Conservation (phyloP, 2,888 invertebrate species). For the Metalampra italica region DNA sequence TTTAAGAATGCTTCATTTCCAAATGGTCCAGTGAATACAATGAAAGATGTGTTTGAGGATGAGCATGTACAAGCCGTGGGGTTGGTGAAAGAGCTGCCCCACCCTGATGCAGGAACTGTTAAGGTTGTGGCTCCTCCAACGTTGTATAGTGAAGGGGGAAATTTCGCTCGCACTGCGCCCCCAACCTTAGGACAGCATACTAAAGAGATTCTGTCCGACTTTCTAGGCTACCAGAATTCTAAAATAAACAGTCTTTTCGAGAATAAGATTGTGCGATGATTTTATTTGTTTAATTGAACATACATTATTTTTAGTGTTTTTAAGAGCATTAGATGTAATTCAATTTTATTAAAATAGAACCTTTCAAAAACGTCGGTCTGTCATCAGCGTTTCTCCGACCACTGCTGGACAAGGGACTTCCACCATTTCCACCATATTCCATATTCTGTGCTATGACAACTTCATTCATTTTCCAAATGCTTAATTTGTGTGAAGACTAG, state of each 20-base stretch:
- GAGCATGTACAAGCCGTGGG: constrained; percentile 87
- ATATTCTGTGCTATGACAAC: too few relatives aligned
- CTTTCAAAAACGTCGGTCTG: too few relatives aligned
- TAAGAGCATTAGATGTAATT: too few relatives aligned
- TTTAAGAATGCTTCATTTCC: constrained; percentile 90
- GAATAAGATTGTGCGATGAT: constrained; percentile 50
- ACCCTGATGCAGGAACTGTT: constrained; percentile 83
- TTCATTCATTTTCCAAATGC: too few relatives aligned
- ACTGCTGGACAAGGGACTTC: too few relatives aligned
- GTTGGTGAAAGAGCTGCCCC: constrained; percentile 84
- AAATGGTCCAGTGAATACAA: constrained; percentile 92
- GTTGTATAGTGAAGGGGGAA: constrained; percentile 84
- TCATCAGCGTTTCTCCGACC: too few relatives aligned
- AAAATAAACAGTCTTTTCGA: constrained; percentile 78
- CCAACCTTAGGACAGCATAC: constrained; percentile 95
- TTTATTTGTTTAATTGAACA: not conserved
- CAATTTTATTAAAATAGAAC: too few relatives aligned
- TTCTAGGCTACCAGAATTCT: constrained; percentile 81
- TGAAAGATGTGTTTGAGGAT: constrained; percentile 92
- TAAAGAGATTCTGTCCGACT: constrained; percentile 81
- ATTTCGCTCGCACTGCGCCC: constrained; percentile 85
- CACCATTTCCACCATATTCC: too few relatives aligned
- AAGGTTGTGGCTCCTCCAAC: constrained; percentile 94
- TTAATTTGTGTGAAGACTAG: too few relatives aligned
- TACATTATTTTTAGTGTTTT: too few relatives aligned